Percentiles rank a stretch among this genome's conserved stretches.
Evolutionary conservation across 1,140 invertebrate genomes (phyloP).

Genomic region (Helicorthomorpha holstii): DNA sequence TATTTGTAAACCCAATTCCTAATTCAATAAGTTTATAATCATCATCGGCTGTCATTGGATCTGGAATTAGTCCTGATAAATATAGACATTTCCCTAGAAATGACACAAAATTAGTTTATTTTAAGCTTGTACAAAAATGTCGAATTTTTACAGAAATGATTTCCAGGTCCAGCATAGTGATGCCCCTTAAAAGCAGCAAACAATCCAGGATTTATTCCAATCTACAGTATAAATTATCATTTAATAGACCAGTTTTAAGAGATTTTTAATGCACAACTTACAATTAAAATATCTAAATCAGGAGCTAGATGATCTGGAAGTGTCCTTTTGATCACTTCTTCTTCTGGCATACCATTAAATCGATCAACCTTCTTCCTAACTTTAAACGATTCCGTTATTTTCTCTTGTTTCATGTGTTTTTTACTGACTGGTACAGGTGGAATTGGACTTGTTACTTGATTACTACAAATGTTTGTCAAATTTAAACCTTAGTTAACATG

Average conservation of each 20-base stretch:
- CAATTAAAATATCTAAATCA: constrained; percentile 93
- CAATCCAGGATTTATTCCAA: constrained; percentile 92
- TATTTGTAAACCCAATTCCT: constrained; percentile 95
- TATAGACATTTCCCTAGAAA: constrained; percentile 82
- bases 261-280: constrained; percentile 40
- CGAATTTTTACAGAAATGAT: constrained; percentile 96
- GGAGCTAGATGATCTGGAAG: constrained; percentile 81
- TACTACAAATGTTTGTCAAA: no score
- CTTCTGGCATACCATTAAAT: constrained; percentile 92
- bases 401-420: constrained; percentile 26
- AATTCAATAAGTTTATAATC: constrained; percentile 81
- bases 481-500: no score
- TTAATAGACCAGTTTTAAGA: background rate
- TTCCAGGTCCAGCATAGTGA: constrained; percentile 94
- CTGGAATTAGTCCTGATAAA: constrained; percentile 77
- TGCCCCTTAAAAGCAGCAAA: constrained; percentile 95
- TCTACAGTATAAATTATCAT: constrained; percentile 36
- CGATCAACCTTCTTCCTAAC: constrained; percentile 87
- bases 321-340: constrained; percentile 80
- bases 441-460: no score
- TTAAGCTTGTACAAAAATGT: constrained; percentile 13
- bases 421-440: no score
- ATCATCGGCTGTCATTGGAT: constrained; percentile 89
- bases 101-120: background rate
- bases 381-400: constrained; percentile 44